Percentiles rank a stretch among this genome's conserved stretches.
Conservation (phyloP, 1,140 invertebrate species). For the Neodiprion lecontei region DNA sequence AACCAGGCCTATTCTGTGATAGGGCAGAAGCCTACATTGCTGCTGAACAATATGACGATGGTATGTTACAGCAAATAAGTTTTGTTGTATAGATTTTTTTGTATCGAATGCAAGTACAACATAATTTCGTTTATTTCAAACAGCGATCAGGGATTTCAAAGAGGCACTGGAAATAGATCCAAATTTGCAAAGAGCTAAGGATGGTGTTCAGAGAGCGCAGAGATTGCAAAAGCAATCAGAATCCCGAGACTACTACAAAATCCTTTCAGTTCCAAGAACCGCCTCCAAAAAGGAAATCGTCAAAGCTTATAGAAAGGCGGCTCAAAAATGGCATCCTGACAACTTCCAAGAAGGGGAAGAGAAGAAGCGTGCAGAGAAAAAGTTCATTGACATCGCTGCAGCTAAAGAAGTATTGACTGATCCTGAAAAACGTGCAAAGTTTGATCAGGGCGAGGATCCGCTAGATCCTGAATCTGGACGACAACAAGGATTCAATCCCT, state of each 20-base stretch:
- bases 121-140: conserved; percentile 42
- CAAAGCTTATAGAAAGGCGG: conserved; percentile 97
- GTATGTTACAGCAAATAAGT: conserved; percentile 58
- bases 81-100: background rate
- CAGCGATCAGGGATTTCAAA: conserved; percentile 88
- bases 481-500: conserved; percentile 79
- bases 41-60: conserved; percentile 92
- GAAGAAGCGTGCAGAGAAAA: conserved; percentile 96
- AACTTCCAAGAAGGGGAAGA: conserved; percentile 89
- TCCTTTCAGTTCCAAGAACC: conserved; percentile 84
- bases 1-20: conserved; percentile 85
- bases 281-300: conserved; percentile 93
- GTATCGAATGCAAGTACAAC: conserved; percentile 13
- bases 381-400: conserved; percentile 98
- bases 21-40: conserved; percentile 90
- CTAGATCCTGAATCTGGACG: conserved; percentile 89
- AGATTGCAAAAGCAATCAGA: conserved; percentile 94
- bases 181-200: conserved; percentile 81
- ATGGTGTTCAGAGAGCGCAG: conserved; percentile 88
- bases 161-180: conserved; percentile 87
- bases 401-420: conserved; percentile 94
- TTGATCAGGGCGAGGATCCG: conserved; percentile 96
- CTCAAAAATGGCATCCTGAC: conserved; percentile 99
- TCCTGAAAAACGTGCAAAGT: conserved; percentile 90
- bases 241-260: conserved; percentile 98